Conservation (phyloP, 2,113 vertebrate species). For the Mungos mungo region DNA sequence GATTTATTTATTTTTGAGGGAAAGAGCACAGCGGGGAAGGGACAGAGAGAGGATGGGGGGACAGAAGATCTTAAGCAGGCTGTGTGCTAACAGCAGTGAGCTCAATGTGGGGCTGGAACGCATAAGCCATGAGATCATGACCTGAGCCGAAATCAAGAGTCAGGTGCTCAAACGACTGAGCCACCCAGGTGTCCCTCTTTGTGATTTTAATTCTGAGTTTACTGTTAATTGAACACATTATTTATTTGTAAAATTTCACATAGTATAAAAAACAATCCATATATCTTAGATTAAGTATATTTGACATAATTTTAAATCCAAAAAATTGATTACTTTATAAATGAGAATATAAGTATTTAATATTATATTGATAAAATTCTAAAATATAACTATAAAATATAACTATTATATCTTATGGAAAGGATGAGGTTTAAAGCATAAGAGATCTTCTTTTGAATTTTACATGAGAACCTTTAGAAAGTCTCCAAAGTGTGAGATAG, state of each 20-base stretch:
- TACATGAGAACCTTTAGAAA: neutral
- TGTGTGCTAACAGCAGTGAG: too few species aligned
- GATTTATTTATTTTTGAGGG: too few species aligned
- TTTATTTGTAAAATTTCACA: neutral
- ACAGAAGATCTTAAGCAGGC: too few species aligned
- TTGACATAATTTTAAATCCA: neutral
- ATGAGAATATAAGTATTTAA: neutral
- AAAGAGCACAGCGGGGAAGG: too few species aligned
- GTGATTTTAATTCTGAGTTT: neutral
- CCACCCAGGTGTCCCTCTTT: neutral
- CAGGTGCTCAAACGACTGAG: too few species aligned
- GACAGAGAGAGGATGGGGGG: too few species aligned
- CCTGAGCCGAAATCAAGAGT: too few species aligned
- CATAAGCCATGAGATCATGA: too few species aligned
- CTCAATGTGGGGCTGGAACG: too few species aligned
- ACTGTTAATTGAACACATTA: neutral
- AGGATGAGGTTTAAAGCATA: neutral
- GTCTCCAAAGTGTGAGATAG: neutral
- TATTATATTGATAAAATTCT: neutral
- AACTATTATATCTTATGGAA: neutral
- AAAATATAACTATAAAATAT: neutral
- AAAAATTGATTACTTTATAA: neutral
- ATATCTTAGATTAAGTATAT: neutral
- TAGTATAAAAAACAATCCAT: neutral
- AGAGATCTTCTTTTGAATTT: neutral